These are phyloP conservation scores for Ferdinandea cuprea DNA, from an alignment of 2,888 invertebrate genomes.

Conservation along the genomic window DNA sequence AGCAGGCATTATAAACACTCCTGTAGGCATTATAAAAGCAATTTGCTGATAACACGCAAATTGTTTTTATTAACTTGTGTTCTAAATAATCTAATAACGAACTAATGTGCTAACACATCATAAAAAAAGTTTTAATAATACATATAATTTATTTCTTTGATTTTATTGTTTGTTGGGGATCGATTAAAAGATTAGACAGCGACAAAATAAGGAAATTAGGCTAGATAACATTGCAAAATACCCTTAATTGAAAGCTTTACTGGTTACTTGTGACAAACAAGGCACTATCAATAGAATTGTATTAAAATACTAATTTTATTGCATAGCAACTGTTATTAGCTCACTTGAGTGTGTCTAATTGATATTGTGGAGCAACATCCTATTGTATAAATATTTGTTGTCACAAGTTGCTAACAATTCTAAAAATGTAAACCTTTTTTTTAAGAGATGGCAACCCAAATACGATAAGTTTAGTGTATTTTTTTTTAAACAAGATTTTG, in stretches of 20 bases:
- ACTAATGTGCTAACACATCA: background rate
- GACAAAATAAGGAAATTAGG: background rate
- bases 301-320: background rate
- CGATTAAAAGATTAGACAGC: constrained; percentile 2
- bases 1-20: constrained; percentile 4
- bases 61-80: background rate
- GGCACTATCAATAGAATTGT: background rate
- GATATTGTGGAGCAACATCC: background rate
- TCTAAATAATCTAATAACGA: constrained; percentile 21
- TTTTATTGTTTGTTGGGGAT: constrained; percentile 21
- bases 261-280: constrained; percentile 29
- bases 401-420: background rate
- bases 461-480: no score
- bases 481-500: background rate
- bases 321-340: background rate
- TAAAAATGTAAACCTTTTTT: background rate
- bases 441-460: no score
- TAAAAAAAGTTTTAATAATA: background rate
- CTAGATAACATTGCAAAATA: background rate
- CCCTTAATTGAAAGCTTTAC: constrained; percentile 10
- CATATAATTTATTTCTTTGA: background rate
- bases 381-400: background rate
- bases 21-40: background rate
- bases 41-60: constrained; percentile 11
- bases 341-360: background rate